These are phyloP conservation scores for Phalanger gymnotis DNA, from an alignment of 2,797 vertebrate genomes.

Conservation along the genomic window DNA sequence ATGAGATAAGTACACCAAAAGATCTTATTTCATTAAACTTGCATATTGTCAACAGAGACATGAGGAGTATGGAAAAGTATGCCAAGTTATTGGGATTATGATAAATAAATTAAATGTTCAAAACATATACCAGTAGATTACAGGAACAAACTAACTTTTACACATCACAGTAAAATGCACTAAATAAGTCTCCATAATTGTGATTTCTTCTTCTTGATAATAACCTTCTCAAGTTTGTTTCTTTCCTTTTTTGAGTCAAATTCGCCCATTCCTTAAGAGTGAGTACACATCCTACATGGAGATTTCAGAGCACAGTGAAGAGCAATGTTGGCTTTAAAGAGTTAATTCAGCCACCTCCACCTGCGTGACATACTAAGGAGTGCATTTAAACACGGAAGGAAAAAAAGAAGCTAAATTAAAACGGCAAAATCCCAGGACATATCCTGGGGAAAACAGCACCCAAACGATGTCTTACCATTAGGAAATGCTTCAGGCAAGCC, in stretches of 20 bases:
- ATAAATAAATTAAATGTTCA: constrained; percentile 36
- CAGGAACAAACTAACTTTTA: neutral
- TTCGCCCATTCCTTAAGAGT: constrained; percentile 49
- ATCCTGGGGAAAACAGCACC: constrained; percentile 4
- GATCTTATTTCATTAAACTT: neutral
- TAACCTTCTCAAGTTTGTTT: constrained; percentile 44
- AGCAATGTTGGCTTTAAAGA: constrained; percentile 54
- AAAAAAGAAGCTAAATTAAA: constrained; percentile 44
- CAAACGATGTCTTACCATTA: constrained; percentile 22
- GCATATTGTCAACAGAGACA: constrained; percentile 11
- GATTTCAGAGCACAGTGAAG: constrained; percentile 3
- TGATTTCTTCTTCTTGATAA: constrained; percentile 14
- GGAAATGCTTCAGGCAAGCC: neutral
- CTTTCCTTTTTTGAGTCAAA: neutral
- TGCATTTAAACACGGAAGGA: constrained; percentile 3
- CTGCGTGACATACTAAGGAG: constrained; percentile 10
- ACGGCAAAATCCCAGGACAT: constrained; percentile 24
- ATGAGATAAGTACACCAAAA: neutral
- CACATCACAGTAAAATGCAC: too few species aligned
- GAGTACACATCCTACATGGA: constrained; percentile 58
- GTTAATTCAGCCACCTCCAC: constrained; percentile 66
- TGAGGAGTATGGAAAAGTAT: constrained; percentile 12
- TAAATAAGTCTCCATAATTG: neutral
- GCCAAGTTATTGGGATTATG: neutral
- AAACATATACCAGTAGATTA: neutral